Evolutionary conservation across 2,797 vertebrate species (phyloP).

Genomic region (Thripadectes ignobilis): DNA sequence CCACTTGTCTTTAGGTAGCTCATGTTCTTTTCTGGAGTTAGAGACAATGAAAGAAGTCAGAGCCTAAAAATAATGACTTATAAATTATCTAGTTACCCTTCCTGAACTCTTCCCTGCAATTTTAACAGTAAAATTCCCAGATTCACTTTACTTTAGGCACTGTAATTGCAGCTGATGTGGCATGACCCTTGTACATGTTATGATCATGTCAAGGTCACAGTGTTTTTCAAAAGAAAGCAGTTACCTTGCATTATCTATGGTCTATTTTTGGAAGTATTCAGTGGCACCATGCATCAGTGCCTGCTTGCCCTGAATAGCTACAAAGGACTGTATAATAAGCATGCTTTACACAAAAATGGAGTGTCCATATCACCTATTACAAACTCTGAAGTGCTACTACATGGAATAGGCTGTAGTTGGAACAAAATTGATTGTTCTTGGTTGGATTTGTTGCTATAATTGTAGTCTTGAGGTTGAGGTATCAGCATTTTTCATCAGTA

Average conservation of each 20-base stretch:
- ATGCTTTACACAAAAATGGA: neutral
- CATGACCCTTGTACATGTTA: neutral
- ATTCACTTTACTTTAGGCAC: neutral
- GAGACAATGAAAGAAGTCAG: neutral
- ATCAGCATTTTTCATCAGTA: neutral
- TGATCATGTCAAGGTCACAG: neutral
- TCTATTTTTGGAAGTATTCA: slow-evolving; percentile 1
- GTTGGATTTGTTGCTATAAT: neutral
- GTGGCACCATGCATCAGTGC: neutral
- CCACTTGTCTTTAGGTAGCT: neutral
- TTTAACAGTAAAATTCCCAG: neutral
- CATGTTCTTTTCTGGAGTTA: neutral
- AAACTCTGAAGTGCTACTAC: neutral
- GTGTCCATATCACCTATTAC: neutral
- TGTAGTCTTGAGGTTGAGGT: neutral
- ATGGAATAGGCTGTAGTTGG: neutral
- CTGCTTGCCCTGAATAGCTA: neutral
- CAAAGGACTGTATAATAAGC: neutral
- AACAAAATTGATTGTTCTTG: neutral
- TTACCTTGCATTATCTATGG: neutral
- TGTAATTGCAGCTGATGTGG: neutral
- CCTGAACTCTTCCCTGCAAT: neutral
- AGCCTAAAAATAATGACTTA: neutral
- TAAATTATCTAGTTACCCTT: neutral
- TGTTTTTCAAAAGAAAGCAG: neutral